These are phyloP conservation scores for Acanthaster planci DNA, from an alignment of 35 echinoderm and acorn worm species.

Conservation along the genomic window DNA sequence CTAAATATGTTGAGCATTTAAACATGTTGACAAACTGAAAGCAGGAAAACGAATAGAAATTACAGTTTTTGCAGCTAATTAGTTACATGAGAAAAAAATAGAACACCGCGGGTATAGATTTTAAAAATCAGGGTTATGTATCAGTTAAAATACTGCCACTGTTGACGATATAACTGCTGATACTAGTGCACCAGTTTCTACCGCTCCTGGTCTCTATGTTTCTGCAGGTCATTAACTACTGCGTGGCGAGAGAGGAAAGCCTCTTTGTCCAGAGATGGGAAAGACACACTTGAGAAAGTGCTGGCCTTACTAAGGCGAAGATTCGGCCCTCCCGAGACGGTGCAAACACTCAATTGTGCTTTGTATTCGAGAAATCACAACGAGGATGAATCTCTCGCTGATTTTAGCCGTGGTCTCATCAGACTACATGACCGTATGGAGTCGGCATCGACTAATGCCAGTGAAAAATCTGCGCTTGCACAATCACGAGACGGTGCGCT, in stretches of 20 bases:
- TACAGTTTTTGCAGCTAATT: too few species aligned
- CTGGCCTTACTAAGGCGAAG: not conserved
- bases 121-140: too few species aligned
- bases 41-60: too few species aligned
- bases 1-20: too few species aligned
- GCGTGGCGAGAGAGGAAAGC: not conserved
- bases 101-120: too few species aligned
- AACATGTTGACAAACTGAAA: too few species aligned
- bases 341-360: not conserved
- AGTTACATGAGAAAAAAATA: too few species aligned
- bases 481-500: not conserved
- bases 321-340: not conserved
- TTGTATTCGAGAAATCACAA: not conserved
- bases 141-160: too few species aligned
- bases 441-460: not conserved
- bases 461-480: not conserved
- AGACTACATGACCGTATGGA: constrained; percentile 14
- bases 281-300: not conserved
- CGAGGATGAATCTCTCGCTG: not conserved
- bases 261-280: not conserved
- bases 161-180: too few species aligned
- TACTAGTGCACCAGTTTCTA: too few species aligned
- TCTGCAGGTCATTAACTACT: too few species aligned
- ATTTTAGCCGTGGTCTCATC: not conserved
- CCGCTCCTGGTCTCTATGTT: too few species aligned